Base-by-base conservation (phyloP, 2,888 invertebrate species). In the Nasonia oneida region DNA sequence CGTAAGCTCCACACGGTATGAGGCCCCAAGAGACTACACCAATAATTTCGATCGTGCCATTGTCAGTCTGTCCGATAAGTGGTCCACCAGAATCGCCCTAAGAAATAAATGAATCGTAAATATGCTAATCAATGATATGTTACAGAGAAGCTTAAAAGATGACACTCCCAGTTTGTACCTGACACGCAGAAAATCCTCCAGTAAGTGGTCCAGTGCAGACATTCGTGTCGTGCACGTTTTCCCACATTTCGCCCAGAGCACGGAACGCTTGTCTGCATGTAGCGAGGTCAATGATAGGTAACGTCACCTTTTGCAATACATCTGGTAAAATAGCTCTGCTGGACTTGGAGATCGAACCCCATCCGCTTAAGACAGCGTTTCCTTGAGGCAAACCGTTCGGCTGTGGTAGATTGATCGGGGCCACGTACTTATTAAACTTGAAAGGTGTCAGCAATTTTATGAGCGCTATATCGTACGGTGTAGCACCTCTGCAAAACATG, bases 21-120 rank as follows among this genome's bases (percentile, higher is more conserved):
- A 92, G 91, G 33, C 92, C 90, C 93, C 94, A 87, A 93, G 95
- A 90, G 95, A 96, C 93, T 91, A 94, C 86, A 94, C 95, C 89
- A 29, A 87, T 70, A 95, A 97, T 92, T 96, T 97, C 94, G 94
- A 95, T 89, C 94, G 96, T 88, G 94, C 95, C 81, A 94, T 95
- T 33, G 96, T 96, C 2, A 12, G 81, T 85, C 8, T 71, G 85
- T 15, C 93, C 88, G 29, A 95, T 94, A n/a, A 95, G 86, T 0
- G 95, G 95, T 2, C 95, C 95, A 4, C 95, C 95, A 0, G 95
- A 95, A 87, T 95, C 95, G 73, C 95, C 95, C 95, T 95, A 90
- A 3, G 2, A 91, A 90, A 71, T 81, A 15, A 53, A 39, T 39
- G 1, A 33, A 39, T 76, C 61, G 37, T 39, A 0, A 33, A 18